Evolutionary conservation across 1,140 invertebrate species (phyloP).

Genomic region (Megalonaias nervosa): DNA sequence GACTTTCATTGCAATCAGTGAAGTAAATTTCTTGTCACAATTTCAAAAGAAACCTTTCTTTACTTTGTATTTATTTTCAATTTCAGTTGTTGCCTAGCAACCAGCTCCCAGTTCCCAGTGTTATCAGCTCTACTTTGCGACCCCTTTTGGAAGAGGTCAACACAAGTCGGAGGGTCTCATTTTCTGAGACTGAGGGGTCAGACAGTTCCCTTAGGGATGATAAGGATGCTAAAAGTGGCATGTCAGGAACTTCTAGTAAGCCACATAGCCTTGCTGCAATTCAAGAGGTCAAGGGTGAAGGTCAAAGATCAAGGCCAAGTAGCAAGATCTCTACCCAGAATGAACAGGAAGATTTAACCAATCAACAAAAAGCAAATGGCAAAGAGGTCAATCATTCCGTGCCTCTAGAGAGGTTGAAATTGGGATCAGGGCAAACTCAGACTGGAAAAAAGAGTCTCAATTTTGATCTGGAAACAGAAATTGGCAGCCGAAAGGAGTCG

Average conservation of each 20-base stretch:
- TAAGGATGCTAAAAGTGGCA: background rate
- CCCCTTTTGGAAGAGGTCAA: conserved; percentile 42
- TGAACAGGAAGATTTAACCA: no score
- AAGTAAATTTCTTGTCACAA: no score
- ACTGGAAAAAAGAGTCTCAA: conserved; percentile 18
- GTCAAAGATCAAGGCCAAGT: background rate
- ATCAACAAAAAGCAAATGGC: no score
- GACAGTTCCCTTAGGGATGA: background rate
- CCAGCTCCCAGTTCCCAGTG: conserved; percentile 61
- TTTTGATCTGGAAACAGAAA: conserved; percentile 54
- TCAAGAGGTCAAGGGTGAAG: background rate
- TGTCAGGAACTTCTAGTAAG: conserved; percentile 7
- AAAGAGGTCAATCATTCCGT: background rate
- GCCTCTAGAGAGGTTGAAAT: background rate
- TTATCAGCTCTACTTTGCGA: conserved; percentile 49
- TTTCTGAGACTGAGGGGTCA: conserved; percentile 3
- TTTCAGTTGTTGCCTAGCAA: conserved; percentile 65
- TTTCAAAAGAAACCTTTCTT: no score
- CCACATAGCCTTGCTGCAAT: conserved; percentile 6
- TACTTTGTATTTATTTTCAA: background rate
- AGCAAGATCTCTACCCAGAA: no score
- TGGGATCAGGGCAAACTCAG: background rate
- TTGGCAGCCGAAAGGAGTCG: conserved; percentile 44
- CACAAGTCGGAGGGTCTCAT: conserved; percentile 32
- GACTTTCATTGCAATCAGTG: no score